A percentile compares a stretch with the other conserved stretches of the same genome.
Evolutionary conservation across 2,113 vertebrate genomes (phyloP).

Genomic region (Stigmatopora argus): DNA sequence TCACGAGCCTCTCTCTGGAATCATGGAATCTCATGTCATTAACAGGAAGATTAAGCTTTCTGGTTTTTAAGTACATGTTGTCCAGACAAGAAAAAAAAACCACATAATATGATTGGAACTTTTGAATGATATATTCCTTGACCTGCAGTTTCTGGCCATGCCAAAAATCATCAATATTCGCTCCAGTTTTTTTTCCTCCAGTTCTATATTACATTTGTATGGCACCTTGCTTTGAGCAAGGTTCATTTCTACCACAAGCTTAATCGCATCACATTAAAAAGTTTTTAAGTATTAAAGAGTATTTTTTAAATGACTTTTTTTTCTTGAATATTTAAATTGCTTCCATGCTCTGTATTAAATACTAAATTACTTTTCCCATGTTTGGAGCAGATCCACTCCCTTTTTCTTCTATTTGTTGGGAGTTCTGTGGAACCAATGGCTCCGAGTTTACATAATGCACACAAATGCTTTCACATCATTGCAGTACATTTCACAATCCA

Average conservation of each 20-base stretch:
- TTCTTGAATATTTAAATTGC: too few relatives aligned
- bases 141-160: not conserved
- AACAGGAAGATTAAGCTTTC: not conserved
- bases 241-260: not conserved
- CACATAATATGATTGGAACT: not conserved
- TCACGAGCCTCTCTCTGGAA: not conserved
- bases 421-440: not conserved
- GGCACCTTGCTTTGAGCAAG: not conserved
- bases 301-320: too few relatives aligned
- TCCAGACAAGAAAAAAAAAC: not conserved
- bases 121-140: not conserved
- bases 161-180: not conserved
- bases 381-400: not conserved
- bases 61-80: not conserved
- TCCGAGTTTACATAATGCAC: not conserved
- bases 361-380: too few relatives aligned
- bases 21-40: not conserved
- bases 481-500: not conserved
- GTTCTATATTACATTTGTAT: not conserved
- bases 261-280: not conserved
- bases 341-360: too few relatives aligned
- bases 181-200: not conserved
- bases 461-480: constrained; percentile 18
- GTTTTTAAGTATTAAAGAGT: too few relatives aligned
- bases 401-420: not conserved